phyloP scores from a whole-genome alignment of 2,888 invertebrate genomes.

The Tenthredo amoena region DNA sequence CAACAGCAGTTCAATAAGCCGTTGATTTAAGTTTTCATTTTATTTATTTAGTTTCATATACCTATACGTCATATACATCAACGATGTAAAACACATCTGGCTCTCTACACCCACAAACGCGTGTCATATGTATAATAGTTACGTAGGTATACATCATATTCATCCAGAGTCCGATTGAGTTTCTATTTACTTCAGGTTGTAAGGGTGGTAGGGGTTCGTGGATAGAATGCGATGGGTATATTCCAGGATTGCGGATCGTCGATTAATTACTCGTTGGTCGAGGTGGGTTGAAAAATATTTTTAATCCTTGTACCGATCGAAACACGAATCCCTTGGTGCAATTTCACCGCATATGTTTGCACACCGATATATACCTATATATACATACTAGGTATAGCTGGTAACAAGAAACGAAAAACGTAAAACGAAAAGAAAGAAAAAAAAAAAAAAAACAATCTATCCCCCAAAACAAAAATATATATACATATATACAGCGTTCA shows the following conservation, averaged over 20 bases:
- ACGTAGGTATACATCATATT: constrained; percentile 9
- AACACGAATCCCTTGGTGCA: not conserved
- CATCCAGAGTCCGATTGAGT: constrained; percentile 29
- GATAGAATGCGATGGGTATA: not conserved
- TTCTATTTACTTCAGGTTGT: constrained; percentile 43
- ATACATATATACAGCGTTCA: not conserved
- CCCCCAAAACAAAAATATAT: not conserved
- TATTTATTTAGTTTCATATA: not conserved
- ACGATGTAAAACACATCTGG: not conserved
- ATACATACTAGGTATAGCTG: not conserved
- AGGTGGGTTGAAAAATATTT: constrained; percentile 20
- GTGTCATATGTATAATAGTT: not conserved
- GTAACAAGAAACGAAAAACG: not conserved
- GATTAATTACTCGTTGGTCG: constrained; percentile 39
- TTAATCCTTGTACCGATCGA: constrained; percentile 27
- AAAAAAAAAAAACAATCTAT: not conserved
- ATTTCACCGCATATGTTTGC: no score
- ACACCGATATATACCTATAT: not conserved
- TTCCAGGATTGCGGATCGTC: constrained; percentile 41
- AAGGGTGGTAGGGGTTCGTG: not conserved
- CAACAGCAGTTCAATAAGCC: constrained; percentile 26
- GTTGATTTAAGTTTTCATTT: not conserved
- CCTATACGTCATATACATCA: not conserved
- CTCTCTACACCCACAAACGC: not conserved
- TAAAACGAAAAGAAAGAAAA: no score